These are phyloP conservation scores for Drosophila multiciliata DNA, from an alignment of 2,888 invertebrate genomes.

Conservation along the genomic window DNA sequence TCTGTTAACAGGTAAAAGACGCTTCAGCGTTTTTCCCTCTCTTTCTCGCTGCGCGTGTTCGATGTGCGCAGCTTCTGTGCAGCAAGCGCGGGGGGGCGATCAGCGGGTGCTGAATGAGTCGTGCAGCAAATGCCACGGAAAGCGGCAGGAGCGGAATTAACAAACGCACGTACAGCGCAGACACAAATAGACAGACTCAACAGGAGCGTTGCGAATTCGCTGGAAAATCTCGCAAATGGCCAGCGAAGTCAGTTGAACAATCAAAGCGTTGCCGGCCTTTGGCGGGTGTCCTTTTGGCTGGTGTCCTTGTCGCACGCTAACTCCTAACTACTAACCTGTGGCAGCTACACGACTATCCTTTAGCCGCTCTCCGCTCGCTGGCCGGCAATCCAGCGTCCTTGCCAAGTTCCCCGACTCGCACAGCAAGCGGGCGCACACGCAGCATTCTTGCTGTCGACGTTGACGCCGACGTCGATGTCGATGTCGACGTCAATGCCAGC, in stretches of 20 bases:
- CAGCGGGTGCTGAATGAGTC: constrained; percentile 64
- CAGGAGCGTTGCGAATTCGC: constrained; percentile 53
- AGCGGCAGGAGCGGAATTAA: constrained; percentile 37
- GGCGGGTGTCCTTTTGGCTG: constrained; percentile 48
- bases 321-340: constrained; percentile 53
- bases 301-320: constrained; percentile 70
- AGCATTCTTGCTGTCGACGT: constrained; percentile 15
- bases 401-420: constrained; percentile 31
- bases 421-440: constrained; percentile 74
- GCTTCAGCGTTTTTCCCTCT: neutral
- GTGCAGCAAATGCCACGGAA: constrained; percentile 58
- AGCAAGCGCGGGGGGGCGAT: constrained; percentile 30
- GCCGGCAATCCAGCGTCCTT: constrained; percentile 40
- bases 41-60: constrained; percentile 30
- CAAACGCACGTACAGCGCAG: constrained; percentile 5
- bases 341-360: constrained; percentile 19
- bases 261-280: constrained; percentile 28
- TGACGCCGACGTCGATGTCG: neutral
- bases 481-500: constrained; percentile 21
- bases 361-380: neutral
- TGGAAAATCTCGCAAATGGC: constrained; percentile 41
- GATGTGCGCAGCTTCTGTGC: constrained; percentile 57
- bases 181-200: constrained; percentile 5
- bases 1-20: constrained; percentile 1
- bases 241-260: constrained; percentile 16